These are phyloP conservation scores for Drosophila cracens DNA, from an alignment of 2,888 invertebrate genomes.

Conservation along the genomic window DNA sequence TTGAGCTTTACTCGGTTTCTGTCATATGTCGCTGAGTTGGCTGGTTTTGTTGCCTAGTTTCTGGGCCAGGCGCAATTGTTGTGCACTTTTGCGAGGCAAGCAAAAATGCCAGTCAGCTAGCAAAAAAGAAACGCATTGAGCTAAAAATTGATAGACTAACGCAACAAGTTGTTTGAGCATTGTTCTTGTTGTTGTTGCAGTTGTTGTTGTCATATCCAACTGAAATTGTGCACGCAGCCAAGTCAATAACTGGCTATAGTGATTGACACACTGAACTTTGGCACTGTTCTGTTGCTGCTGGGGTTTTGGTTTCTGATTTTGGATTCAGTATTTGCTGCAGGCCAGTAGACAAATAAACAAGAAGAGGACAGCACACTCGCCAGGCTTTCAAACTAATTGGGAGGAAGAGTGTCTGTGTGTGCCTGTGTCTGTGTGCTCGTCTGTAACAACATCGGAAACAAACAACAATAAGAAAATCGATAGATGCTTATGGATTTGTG, in stretches of 20 bases:
- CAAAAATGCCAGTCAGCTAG: constrained; percentile 49
- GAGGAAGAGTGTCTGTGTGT: constrained; percentile 32
- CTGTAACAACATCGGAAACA: constrained; percentile 23
- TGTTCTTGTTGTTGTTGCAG: background rate
- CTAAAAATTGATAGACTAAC: background rate
- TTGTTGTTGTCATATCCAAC: constrained; percentile 27
- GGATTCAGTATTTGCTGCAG: constrained; percentile 22
- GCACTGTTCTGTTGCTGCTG: constrained; percentile 2
- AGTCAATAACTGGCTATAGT: constrained; percentile 43
- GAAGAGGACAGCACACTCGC: constrained; percentile 11
- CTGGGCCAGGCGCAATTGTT: constrained; percentile 50
- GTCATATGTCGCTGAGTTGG: constrained; percentile 44
- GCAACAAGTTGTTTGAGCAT: constrained; percentile 45
- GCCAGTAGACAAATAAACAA: constrained; percentile 48
- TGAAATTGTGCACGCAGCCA: constrained; percentile 30
- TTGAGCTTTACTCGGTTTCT: constrained; percentile 37
- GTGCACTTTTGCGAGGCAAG: constrained; percentile 51
- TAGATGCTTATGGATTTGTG: constrained; percentile 53
- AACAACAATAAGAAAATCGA: constrained; percentile 63
- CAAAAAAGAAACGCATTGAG: constrained; percentile 4
- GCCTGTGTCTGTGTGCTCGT: constrained; percentile 22
- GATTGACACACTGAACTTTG: constrained; percentile 59
- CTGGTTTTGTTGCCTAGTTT: constrained; percentile 56
- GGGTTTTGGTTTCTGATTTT: constrained; percentile 1
- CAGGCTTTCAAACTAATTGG: constrained; percentile 67